Evolutionary conservation across 2,113 vertebrate species (phyloP), one percentile per base, ranked within the genome.

Genomic region (Hippolais icterina): DNA sequence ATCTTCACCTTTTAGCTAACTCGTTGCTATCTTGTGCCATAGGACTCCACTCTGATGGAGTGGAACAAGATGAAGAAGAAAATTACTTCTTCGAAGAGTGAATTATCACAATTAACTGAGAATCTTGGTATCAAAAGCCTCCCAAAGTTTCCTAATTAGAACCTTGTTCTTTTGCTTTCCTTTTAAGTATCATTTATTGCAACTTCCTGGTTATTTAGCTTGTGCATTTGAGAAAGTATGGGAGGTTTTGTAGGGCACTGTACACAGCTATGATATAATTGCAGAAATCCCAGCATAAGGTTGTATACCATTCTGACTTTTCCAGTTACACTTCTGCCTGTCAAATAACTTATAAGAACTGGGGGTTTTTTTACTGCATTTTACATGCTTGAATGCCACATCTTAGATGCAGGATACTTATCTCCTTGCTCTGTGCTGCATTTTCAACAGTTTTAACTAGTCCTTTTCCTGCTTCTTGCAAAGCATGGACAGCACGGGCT

Each of bases 301-400:
- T 35, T 1, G 0, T 52, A 2, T 14, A 47, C 35, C 7, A 14
- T 78, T 72, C n/a, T 75, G 46, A 81, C 33, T 92, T 83, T 29
- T 71, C 31, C 4, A 6, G 14, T 18, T 87, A 22, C 5, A 2
- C 31, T 60, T 96, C 65, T 91, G 19, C 23, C 16, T 2, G 1
- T 63, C 46, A 83, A 85, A 12, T 49, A 72, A 71, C 50, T 77
- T 42, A 17, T 0, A 46, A 74, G 59, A 84, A 79, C 33, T 69
- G 17, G 3, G 1, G 0, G 0, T 0, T n/a, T 72, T 4, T 69
- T 52, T 24, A 49, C 17, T 64, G 18, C 39, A 82, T 89, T 86
- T 76, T 23, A 39, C 29, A 24, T 53, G 28, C 33, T 64, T 86
- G 59, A 22, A 33, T 95, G 24, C 25, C 18, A 9, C 56, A 66